phyloP scores from a whole-genome alignment of 2,888 invertebrate species.

The Tanytarsus gracilentus region DNA sequence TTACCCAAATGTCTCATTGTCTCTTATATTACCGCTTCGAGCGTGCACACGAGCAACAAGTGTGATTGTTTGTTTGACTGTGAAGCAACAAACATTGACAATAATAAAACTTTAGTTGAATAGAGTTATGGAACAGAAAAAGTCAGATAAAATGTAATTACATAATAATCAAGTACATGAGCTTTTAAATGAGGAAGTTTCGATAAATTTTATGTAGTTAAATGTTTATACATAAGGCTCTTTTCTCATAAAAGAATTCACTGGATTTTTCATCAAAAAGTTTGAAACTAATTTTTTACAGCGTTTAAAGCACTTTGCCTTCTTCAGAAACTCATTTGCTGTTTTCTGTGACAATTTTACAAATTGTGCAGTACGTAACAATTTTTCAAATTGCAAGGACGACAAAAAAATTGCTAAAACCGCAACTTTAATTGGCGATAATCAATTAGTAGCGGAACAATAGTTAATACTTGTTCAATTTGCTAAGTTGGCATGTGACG shows the following conservation, averaged over 20 bases:
- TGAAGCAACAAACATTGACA: not conserved
- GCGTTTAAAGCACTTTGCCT: too few species aligned
- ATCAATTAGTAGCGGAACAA: constrained; percentile 3
- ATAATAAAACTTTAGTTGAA: not conserved
- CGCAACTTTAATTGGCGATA: not conserved
- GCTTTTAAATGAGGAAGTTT: constrained; percentile 19
- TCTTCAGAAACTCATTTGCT: too few species aligned
- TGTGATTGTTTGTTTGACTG: constrained; percentile 1
- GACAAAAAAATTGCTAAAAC: too few species aligned
- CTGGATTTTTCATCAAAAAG: too few species aligned
- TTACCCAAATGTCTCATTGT: too few species aligned
- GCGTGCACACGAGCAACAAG: too few species aligned
- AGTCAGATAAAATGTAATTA: not conserved
- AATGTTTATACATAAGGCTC: too few species aligned
- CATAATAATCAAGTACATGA: constrained; percentile 13
- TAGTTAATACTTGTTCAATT: too few species aligned
- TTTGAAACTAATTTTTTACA: too few species aligned
- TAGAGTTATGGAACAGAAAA: constrained; percentile 5
- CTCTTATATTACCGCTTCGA: too few species aligned
- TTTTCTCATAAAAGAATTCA: too few species aligned
- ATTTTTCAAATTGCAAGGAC: not conserved
- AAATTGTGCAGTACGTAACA: not conserved
- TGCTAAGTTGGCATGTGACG: too few species aligned
- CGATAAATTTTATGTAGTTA: not conserved
- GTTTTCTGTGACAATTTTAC: not conserved